A percentile compares a stretch with the other conserved stretches of the same genome.
Conservation (phyloP, 2,113 vertebrate genomes). For the Empidonax traillii region DNA sequence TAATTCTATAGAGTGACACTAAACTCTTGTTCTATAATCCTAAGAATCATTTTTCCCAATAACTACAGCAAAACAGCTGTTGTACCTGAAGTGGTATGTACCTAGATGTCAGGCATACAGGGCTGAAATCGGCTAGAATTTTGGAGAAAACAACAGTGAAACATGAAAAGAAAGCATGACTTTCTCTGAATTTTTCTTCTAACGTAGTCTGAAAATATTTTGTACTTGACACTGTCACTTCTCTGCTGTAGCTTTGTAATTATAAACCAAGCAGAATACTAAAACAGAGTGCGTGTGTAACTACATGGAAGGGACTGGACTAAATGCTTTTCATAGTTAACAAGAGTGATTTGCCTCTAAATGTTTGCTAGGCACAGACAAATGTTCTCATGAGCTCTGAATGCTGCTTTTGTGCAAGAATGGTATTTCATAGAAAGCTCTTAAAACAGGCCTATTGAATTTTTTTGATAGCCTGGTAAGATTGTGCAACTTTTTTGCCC, state of each 20-base stretch:
- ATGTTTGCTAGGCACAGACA: background rate
- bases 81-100: background rate
- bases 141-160: background rate
- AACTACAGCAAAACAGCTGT: background rate
- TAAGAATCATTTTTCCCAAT: background rate
- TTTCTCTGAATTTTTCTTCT: background rate
- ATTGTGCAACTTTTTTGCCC: background rate
- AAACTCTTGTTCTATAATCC: background rate
- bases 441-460: background rate
- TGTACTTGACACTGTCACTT: background rate
- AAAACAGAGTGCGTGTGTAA: background rate
- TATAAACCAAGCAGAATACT: background rate
- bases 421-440: background rate
- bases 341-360: background rate
- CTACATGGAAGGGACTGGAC: background rate
- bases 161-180: background rate
- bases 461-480: background rate
- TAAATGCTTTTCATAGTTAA: background rate
- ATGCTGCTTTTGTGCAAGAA: background rate
- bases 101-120: background rate
- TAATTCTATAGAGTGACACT: background rate
- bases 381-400: background rate
- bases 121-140: background rate
- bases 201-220: background rate
- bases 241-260: background rate